phyloP scores from a whole-genome alignment of 2,113 vertebrate genomes.

The Oxyruncus cristatus region DNA sequence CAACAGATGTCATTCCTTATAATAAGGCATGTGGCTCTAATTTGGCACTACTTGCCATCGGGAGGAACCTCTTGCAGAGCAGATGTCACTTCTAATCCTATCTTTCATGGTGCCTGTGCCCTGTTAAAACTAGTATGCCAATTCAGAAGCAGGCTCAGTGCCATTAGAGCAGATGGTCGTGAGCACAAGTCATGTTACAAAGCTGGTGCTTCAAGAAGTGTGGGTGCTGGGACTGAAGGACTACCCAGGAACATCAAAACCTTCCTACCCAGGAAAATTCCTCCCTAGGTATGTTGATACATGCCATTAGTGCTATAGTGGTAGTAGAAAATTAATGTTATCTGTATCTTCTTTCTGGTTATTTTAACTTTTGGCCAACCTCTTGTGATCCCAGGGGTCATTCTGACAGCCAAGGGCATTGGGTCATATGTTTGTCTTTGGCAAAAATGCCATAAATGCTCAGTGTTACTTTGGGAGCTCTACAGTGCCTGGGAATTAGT shows the following conservation, averaged over 20 bases:
- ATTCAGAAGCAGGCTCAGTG: slow-evolving; percentile 1
- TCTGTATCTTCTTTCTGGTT: not conserved
- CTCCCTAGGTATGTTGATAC: not conserved
- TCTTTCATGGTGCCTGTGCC: not conserved
- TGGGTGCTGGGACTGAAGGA: not conserved
- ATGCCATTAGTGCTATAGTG: not conserved
- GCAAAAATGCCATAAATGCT: not conserved
- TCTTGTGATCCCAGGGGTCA: not conserved
- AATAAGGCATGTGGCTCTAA: not conserved
- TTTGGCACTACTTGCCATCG: not conserved
- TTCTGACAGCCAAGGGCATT: not conserved
- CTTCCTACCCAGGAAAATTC: not conserved
- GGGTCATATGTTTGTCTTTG: not conserved
- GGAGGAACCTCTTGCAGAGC: slow-evolving; percentile 15
- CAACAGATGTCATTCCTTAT: not conserved
- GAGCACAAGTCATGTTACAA: not conserved
- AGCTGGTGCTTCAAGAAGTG: not conserved
- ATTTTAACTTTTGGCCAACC: not conserved
- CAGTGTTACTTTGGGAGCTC: not conserved
- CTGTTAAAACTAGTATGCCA: not conserved
- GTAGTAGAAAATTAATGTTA: not conserved
- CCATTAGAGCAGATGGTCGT: slow-evolving; percentile 52
- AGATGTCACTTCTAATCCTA: slow-evolving; percentile 16
- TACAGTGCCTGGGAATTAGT: not conserved
- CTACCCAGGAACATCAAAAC: not conserved